These are phyloP conservation scores for Cyclina sinensis DNA, from an alignment of 1,140 invertebrate genomes.

Conservation along the genomic window DNA sequence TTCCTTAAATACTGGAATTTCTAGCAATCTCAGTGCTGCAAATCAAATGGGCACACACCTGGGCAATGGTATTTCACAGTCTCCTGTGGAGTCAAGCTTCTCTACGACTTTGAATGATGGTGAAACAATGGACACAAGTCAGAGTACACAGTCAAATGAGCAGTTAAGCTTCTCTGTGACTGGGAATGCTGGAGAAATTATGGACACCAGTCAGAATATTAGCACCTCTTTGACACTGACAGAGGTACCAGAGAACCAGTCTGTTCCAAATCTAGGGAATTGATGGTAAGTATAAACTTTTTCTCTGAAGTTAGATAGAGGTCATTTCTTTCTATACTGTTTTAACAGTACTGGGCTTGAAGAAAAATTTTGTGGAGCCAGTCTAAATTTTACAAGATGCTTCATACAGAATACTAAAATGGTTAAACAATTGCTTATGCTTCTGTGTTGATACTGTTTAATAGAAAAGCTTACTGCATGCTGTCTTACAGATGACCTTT, in stretches of 20 bases:
- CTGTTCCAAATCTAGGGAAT: background rate
- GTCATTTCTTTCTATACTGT: no score
- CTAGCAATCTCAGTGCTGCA: background rate
- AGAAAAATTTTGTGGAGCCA: no score
- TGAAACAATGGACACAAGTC: slow-evolving; percentile 25
- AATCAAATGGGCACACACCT: background rate
- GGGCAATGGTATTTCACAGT: background rate
- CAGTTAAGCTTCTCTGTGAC: no score
- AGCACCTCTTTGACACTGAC: background rate
- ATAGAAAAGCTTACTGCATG: background rate
- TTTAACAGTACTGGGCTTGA: background rate
- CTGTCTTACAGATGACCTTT: no score
- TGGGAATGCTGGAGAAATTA: no score
- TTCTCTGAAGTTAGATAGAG: no score
- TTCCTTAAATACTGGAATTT: background rate
- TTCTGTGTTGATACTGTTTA: background rate
- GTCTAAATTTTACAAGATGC: background rate
- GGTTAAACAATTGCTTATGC: background rate
- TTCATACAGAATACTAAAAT: background rate
- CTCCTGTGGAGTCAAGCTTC: background rate
- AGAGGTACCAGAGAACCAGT: slow-evolving; percentile 9
- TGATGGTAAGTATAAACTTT: background rate
- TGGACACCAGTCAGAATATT: no score
- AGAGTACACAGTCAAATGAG: background rate
- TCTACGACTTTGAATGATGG: slow-evolving; percentile 6